These are phyloP conservation scores for Odontophorus gujanensis DNA, from an alignment of 2,113 vertebrate species.

Conservation along the genomic window DNA sequence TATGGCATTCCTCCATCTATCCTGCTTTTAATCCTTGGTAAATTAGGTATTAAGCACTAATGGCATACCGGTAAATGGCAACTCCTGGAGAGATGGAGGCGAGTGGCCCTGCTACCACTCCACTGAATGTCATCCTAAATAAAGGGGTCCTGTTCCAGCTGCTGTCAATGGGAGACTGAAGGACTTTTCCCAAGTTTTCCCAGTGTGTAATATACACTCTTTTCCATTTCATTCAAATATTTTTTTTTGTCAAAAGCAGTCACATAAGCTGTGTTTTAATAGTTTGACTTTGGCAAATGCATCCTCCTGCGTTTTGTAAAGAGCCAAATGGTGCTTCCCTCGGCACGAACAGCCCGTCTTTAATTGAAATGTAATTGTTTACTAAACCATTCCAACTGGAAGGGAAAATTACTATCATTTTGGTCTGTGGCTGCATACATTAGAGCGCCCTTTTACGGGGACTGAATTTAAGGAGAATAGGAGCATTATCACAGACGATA, in stretches of 20 bases:
- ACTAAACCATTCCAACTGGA: slow-evolving; percentile 48
- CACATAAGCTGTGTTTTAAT: slow-evolving; percentile 32
- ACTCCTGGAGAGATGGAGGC: slow-evolving; percentile 51
- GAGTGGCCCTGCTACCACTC: slow-evolving; percentile 22
- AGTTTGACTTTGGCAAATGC: slow-evolving; percentile 1
- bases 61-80: slow-evolving; percentile 26
- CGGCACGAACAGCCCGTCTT: not conserved
- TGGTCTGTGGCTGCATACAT: slow-evolving; percentile 45
- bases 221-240: not conserved
- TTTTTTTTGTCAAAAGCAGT: not conserved
- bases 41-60: slow-evolving; percentile 61
- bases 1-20: slow-evolving; percentile 9
- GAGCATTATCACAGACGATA: slow-evolving; percentile 11
- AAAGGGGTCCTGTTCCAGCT: slow-evolving; percentile 22
- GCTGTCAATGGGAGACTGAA: not conserved
- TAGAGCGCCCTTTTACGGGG: not conserved
- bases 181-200: not conserved
- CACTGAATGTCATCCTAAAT: slow-evolving; percentile 43
- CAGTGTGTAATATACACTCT: not conserved
- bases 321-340: slow-evolving; percentile 24
- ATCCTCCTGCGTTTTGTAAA: not conserved
- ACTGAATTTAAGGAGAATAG: slow-evolving; percentile 34
- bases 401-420: slow-evolving; percentile 67
- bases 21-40: slow-evolving; percentile 56
- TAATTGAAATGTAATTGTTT: slow-evolving; percentile 74